A percentile compares a stretch with the other conserved stretches of the same genome.
phyloP scores from a whole-genome alignment of 2,888 invertebrate species.

The Lepidocyrtoides sp. region DNA sequence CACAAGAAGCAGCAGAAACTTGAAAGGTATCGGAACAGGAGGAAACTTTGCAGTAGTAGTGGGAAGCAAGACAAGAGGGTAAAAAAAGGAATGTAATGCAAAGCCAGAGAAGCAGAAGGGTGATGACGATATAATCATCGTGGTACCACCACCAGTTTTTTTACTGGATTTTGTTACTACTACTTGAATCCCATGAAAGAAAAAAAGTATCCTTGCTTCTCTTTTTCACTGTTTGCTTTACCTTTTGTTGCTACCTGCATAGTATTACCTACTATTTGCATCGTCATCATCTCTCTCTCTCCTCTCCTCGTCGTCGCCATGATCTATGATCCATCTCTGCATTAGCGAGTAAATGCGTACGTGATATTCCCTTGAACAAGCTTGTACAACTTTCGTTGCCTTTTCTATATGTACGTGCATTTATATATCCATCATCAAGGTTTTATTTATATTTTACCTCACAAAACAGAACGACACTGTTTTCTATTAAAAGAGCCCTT shows the following conservation, averaged over 20 bases:
- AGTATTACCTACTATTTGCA: conserved; percentile 51
- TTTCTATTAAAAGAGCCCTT: neutral
- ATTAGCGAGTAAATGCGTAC: too few relatives aligned
- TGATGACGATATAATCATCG: conserved; percentile 23
- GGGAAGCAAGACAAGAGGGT: neutral
- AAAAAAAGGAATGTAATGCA: neutral
- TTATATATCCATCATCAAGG: neutral
- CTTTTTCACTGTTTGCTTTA: conserved; percentile 19
- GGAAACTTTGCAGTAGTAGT: neutral
- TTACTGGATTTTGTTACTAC: neutral
- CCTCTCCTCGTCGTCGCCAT: neutral
- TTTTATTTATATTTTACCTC: neutral
- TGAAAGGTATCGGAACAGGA: neutral
- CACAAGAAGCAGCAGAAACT: neutral
- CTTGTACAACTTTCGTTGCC: too few relatives aligned
- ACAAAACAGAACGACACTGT: neutral
- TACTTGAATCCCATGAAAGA: neutral
- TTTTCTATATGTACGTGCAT: neutral
- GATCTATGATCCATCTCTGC: conserved; percentile 3
- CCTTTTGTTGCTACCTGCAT: conserved; percentile 41
- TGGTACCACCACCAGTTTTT: neutral
- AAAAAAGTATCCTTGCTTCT: conserved; percentile 1
- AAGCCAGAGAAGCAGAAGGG: neutral
- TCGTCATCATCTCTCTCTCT: conserved; percentile 11
- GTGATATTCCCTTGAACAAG: too few relatives aligned